Conservation (phyloP, 92 coral and sea anemone species). For the Chrysogorgia sp. region DNA sequence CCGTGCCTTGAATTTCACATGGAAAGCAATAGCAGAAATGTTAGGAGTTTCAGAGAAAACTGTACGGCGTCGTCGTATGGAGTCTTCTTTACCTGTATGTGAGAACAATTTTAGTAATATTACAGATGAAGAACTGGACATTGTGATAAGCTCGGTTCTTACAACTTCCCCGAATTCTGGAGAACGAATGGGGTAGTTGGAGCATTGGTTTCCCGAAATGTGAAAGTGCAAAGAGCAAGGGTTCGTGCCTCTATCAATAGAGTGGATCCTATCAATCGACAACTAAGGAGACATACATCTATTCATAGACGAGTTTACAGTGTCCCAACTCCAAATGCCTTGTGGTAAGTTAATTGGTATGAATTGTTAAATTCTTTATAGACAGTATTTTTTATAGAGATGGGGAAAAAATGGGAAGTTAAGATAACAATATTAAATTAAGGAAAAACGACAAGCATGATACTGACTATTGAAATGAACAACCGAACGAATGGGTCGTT, state of each 20-base stretch:
- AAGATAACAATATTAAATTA: too few relatives aligned
- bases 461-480: too few relatives aligned
- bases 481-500: too few relatives aligned
- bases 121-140: constrained; percentile 56
- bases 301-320: constrained; percentile 62
- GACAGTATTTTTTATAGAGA: too few relatives aligned
- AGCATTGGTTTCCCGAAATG: constrained; percentile 24
- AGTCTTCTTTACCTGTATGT: constrained; percentile 6
- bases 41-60: constrained; percentile 47
- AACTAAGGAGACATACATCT: constrained; percentile 60
- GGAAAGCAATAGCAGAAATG: constrained; percentile 43
- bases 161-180: constrained; percentile 65
- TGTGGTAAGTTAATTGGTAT: constrained; percentile 70
- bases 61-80: constrained; percentile 33
- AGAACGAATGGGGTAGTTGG: constrained; percentile 73
- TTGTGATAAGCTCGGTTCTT: constrained; percentile 51
- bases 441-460: too few relatives aligned
- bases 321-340: constrained; percentile 68
- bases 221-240: constrained; percentile 66
- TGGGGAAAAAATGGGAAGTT: too few relatives aligned
- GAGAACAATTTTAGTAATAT: constrained; percentile 45
- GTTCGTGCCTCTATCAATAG: constrained; percentile 58
- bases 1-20: constrained; percentile 48
- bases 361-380: too few relatives aligned
- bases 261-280: constrained; percentile 64